Conservation (phyloP, 2,888 invertebrate species). For the Theodoxus fluviatilis region DNA sequence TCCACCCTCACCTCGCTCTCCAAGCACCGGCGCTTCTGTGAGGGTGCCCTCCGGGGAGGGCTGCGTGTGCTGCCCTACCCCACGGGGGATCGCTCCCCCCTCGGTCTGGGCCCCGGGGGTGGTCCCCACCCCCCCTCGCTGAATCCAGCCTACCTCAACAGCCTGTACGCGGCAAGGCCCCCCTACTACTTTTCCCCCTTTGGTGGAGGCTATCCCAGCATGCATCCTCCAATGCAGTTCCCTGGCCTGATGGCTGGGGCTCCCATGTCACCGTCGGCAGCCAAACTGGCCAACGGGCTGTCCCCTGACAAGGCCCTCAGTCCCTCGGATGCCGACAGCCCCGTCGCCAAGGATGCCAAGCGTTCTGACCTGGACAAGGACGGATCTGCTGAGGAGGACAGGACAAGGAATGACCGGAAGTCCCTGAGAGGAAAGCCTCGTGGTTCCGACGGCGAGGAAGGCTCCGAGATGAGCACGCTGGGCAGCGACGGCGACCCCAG, state of each 20-base stretch:
- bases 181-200: conserved; percentile 34
- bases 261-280: conserved; percentile 30
- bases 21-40: conserved; percentile 90
- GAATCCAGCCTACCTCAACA: conserved; percentile 29
- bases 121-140: conserved; percentile 28
- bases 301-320: neutral
- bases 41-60: conserved; percentile 70
- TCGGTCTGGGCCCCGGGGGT: conserved; percentile 31
- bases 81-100: conserved; percentile 35
- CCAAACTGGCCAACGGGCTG: conserved; percentile 27
- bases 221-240: conserved; percentile 33
- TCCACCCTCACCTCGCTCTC: conserved; percentile 86
- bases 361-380: conserved; percentile 40
- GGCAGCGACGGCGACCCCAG: conserved; percentile 46
- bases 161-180: conserved; percentile 30
- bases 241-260: conserved; percentile 28
- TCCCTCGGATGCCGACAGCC: neutral
- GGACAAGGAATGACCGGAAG: too few species aligned
- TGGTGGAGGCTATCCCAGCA: conserved; percentile 28
- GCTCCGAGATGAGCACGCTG: conserved; percentile 39
- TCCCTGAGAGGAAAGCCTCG: too few species aligned
- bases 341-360: conserved; percentile 32
- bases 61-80: conserved; percentile 44
- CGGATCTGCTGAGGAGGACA: too few species aligned
- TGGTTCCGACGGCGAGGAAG: conserved; percentile 33